phyloP scores from a whole-genome alignment of 2,797 vertebrate genomes.

The Phoebastria nigripes region DNA sequence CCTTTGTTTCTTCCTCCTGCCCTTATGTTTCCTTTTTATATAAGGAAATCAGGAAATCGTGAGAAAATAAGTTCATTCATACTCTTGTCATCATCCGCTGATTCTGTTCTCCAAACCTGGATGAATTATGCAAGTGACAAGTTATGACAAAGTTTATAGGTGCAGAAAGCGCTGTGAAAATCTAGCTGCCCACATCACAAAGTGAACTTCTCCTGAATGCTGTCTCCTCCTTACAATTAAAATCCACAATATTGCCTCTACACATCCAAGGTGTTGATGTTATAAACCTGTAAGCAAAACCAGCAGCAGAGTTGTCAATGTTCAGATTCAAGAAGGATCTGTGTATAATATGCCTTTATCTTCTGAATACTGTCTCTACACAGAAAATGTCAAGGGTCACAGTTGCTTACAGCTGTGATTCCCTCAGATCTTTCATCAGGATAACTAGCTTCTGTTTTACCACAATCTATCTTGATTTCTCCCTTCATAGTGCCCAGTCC shows the following conservation, averaged over 20 bases:
- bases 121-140: background rate
- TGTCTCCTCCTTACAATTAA: background rate
- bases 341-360: background rate
- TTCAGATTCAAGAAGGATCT: background rate
- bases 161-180: background rate
- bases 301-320: background rate
- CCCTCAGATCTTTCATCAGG: background rate
- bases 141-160: background rate
- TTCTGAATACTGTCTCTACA: background rate
- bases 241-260: background rate
- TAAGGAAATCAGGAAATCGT: background rate
- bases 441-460: background rate
- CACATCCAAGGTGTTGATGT: background rate
- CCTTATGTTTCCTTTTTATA: background rate
- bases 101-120: background rate
- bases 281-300: background rate
- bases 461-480: conserved; percentile 30
- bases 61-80: background rate
- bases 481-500: background rate
- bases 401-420: background rate
- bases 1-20: background rate
- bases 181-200: background rate
- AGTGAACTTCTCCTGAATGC: background rate
- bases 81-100: background rate
- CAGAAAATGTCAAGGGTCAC: background rate